Base-by-base conservation (phyloP, 1,140 invertebrate genomes). In the Orius laevigatus region DNA sequence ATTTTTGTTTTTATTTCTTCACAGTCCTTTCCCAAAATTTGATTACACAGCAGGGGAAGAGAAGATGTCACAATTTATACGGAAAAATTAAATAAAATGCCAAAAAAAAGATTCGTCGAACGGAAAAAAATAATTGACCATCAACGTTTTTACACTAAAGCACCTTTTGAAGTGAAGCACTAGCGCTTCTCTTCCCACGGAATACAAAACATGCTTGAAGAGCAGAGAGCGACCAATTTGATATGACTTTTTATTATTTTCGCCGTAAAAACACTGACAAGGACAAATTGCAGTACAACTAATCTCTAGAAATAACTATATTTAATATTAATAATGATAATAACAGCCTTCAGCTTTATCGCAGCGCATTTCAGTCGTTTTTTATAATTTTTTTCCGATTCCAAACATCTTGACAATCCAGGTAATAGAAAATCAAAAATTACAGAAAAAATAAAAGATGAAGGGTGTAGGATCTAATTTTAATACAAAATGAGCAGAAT, bases 271-370 rank as follows among this genome's bases (percentile, higher is more conserved):
- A 19, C 32, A 45, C 19, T 45, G 43, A 45, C 10, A 42, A 42
- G 43, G 43, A 45, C 43, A 31, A 45, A 45, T 45, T 31, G 32
- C 43, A 32, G 12, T 31, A 45, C 5, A 19, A 42, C 19, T 11
- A 19, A 45, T 18, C 12, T 19, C 32, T 45, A 45, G 20, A n/a
- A 45, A 45, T 45, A 45, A 12, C 32, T 45, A 45, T 25, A 25
- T 25, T 25, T 8, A 25, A 25, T 25, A n/a, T 19, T 45, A 45
- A 45, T 45, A 45, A 45, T 31, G 32, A 45, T 45, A 16, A 45
- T 31, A 45, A 45, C 43, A 45, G 43, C 43, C 43, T 31, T 45
- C 43, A 45, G 43, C 43, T 45, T 45, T 45, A 45, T 45, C 43
- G 43, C 43, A 45, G 43, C 43, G 43, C 43, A 31, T 45, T 31